Conservation (phyloP, 2,888 invertebrate genomes). For the Melipona bicolor region DNA sequence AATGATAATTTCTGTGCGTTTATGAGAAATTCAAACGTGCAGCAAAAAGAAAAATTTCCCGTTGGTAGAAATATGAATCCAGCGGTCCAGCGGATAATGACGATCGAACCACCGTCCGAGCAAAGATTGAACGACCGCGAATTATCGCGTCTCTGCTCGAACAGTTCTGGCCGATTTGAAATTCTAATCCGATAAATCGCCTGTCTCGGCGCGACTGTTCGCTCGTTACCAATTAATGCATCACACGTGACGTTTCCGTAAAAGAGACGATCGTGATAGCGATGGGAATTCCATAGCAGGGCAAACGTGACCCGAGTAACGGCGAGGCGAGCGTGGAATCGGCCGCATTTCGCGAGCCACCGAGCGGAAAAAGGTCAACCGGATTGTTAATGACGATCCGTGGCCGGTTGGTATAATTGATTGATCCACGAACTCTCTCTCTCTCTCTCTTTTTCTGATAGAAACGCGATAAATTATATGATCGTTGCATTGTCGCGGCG, state of each 20-base stretch:
- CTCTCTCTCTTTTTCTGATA: background rate
- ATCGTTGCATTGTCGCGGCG: constrained; percentile 9
- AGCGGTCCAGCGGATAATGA: background rate
- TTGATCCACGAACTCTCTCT: background rate
- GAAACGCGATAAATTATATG: constrained; percentile 41
- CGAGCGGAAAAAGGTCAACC: constrained; percentile 30
- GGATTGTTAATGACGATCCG: constrained; percentile 33
- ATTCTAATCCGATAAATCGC: background rate
- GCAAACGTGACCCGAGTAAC: background rate
- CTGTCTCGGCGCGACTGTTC: background rate
- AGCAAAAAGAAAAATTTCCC: background rate
- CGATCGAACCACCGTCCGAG: background rate
- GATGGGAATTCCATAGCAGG: background rate
- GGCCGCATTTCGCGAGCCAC: background rate
- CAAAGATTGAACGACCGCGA: background rate
- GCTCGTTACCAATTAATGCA: background rate
- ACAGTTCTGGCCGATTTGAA: background rate
- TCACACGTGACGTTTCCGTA: background rate
- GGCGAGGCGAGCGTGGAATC: background rate
- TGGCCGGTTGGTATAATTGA: constrained; percentile 37
- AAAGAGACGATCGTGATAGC: background rate
- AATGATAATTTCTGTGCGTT: too few relatives aligned
- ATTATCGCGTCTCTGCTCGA: background rate
- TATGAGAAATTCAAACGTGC: too few relatives aligned
- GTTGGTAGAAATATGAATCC: background rate